Evolutionary conservation across 1,140 invertebrate genomes (phyloP).

Genomic region (Zaprionus lachaisei): DNA sequence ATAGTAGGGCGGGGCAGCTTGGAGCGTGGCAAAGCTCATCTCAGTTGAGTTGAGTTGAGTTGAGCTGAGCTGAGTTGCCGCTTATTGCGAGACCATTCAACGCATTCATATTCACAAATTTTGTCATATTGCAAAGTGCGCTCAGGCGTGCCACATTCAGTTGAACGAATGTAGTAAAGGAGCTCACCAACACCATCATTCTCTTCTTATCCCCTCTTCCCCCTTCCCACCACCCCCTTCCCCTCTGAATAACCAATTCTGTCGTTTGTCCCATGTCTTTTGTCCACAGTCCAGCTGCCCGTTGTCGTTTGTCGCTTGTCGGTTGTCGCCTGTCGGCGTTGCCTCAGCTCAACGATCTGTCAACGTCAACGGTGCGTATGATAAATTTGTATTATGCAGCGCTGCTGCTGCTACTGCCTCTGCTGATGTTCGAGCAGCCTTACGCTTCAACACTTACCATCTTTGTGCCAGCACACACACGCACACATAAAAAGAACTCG

Average conservation of each 20-base stretch:
- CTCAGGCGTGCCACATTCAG: conserved; percentile 66
- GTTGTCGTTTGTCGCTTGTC: conserved; percentile 23
- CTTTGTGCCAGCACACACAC: conserved; percentile 21
- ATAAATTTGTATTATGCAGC: conserved; percentile 77
- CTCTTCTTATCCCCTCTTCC: too few relatives aligned
- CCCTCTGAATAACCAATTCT: background rate
- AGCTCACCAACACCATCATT: background rate
- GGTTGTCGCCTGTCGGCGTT: conserved; percentile 38
- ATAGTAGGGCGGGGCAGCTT: background rate
- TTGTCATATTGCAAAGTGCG: conserved; percentile 71
- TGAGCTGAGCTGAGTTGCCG: conserved; percentile 16
- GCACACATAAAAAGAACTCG: conserved; percentile 10
- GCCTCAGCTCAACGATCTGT: conserved; percentile 70
- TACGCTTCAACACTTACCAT: conserved; percentile 29
- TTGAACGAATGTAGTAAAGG: conserved; percentile 17
- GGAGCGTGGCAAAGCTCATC: conserved; percentile 10
- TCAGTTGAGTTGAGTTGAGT: conserved; percentile 6
- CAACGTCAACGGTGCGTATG: conserved; percentile 81
- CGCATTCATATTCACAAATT: conserved; percentile 39
- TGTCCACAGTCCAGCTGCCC: conserved; percentile 26
- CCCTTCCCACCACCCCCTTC: too few relatives aligned
- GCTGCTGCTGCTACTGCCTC: conserved; percentile 16
- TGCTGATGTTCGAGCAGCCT: conserved; percentile 21
- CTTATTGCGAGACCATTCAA: conserved; percentile 7
- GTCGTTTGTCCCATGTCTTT: conserved; percentile 16